Percentiles rank a stretch among this genome's conserved stretches.
Conservation (phyloP, 23 tunicate genomes). For the Halocynthia roretzi region DNA sequence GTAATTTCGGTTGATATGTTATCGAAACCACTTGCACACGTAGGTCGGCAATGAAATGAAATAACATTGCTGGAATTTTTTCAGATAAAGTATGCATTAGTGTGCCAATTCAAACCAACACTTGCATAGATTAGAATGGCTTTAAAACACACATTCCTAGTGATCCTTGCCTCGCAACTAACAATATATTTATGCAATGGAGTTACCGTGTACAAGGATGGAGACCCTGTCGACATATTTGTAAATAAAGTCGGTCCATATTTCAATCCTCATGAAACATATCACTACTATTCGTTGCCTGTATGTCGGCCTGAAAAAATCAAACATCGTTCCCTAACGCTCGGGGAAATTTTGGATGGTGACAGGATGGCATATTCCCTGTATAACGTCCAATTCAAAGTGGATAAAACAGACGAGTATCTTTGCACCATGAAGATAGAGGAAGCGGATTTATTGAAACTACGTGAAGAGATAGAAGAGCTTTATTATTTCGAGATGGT, state of each 20-base stretch:
- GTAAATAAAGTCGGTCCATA: slow-evolving; percentile 99
- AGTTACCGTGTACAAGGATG: slow-evolving; percentile 45
- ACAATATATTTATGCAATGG: slow-evolving; percentile 8
- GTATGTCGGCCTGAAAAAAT: slow-evolving; percentile 91
- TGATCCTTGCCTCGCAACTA: neutral
- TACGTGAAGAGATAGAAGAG: slow-evolving; percentile 84
- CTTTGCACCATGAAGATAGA: slow-evolving; percentile 46
- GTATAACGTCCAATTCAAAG: slow-evolving; percentile 53
- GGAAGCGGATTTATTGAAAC: slow-evolving; percentile 45
- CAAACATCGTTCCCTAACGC: slow-evolving; percentile 75
- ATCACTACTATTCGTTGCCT: slow-evolving; percentile 92
- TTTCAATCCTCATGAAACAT: slow-evolving; percentile 98
- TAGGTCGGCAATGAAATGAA: no score
- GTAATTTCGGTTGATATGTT: no score
- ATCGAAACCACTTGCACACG: no score
- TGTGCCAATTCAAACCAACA: no score
- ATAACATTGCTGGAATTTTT: no score
- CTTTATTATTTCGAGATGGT: slow-evolving; percentile 95
- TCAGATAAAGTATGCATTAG: no score
- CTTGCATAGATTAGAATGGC: no score
- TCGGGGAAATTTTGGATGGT: slow-evolving; percentile 95
- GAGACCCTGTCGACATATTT: slow-evolving; percentile 76
- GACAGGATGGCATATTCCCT: slow-evolving; percentile 95
- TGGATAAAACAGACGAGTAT: slow-evolving; percentile 21
- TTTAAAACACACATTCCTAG: no score